Conservation (phyloP, 2,797 vertebrate species). For the Gallinago stenura region DNA sequence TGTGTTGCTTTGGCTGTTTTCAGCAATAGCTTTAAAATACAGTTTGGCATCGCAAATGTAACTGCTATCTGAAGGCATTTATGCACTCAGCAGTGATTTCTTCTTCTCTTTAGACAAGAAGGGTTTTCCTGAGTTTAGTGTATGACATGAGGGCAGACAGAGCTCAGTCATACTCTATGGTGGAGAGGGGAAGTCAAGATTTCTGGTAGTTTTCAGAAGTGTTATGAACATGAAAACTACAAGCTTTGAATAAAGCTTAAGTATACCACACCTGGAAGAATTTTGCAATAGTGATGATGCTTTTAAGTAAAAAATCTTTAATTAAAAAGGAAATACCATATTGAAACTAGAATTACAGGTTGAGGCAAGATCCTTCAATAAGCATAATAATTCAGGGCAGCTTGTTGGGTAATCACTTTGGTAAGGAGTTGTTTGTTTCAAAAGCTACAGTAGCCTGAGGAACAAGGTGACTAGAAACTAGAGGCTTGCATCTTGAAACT, state of each 20-base stretch:
- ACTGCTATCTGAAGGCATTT: not conserved
- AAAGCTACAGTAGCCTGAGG: not conserved
- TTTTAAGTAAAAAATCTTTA: constrained; percentile 17
- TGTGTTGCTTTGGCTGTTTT: not conserved
- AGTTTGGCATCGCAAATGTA: not conserved
- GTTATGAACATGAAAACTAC: not conserved
- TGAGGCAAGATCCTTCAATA: constrained; percentile 1
- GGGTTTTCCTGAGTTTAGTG: not conserved
- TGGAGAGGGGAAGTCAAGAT: accelerated
- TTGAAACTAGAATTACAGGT: constrained; percentile 35
- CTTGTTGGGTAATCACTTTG: not conserved
- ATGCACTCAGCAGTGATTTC: not conserved
- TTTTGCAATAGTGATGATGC: not conserved
- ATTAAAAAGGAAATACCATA: not conserved
- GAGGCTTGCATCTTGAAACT: not conserved
- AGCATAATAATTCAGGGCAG: not conserved
- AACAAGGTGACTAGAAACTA: not conserved
- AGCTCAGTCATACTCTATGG: not conserved
- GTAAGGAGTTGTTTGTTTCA: constrained; percentile 12
- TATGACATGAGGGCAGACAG: not conserved
- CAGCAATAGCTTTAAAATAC: not conserved
- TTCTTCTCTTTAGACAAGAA: not conserved
- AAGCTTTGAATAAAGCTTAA: not conserved
- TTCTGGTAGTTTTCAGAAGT: not conserved
- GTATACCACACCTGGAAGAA: not conserved